Conservation (phyloP, 1,140 invertebrate species). For the Euwallacea fornicatus region DNA sequence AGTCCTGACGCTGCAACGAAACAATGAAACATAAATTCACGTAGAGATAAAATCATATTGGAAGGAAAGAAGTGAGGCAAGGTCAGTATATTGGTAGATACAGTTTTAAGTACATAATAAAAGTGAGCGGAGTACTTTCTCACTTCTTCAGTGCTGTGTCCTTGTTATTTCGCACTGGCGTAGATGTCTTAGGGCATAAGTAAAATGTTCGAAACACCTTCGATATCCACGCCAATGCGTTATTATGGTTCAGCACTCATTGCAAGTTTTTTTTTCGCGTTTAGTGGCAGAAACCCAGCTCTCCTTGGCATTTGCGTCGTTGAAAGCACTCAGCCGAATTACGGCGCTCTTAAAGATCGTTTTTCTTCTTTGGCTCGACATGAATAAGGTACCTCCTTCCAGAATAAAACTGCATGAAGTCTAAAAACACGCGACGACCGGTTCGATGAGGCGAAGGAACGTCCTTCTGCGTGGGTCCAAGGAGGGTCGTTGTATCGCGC, state of each 20-base stretch:
- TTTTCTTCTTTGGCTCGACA: constrained; percentile 1
- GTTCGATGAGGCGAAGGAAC: constrained; percentile 17
- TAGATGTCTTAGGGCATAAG: background rate
- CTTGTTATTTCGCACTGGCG: constrained; percentile 25
- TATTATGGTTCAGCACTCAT: constrained; percentile 1
- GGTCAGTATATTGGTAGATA: constrained; percentile 41
- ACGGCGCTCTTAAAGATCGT: background rate
- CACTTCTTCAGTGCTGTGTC: constrained; percentile 11
- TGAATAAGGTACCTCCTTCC: background rate
- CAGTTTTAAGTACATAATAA: constrained; percentile 41
- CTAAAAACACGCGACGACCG: constrained; percentile 23
- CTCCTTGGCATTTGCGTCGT: constrained; percentile 24
- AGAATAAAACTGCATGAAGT: background rate
- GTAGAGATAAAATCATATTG: background rate
- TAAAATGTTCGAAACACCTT: background rate
- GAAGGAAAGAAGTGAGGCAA: constrained; percentile 29
- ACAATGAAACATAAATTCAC: background rate
- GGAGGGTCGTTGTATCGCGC: constrained; percentile 6
- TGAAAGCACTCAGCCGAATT: constrained; percentile 21
- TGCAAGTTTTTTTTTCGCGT: background rate
- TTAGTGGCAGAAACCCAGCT: constrained; percentile 13
- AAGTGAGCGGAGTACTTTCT: constrained; percentile 46
- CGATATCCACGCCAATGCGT: background rate
- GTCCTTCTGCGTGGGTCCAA: constrained; percentile 18
- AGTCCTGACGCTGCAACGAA: constrained; percentile 70